Conservation (phyloP, 1,140 invertebrate species). For the Zaprionus taronus region DNA sequence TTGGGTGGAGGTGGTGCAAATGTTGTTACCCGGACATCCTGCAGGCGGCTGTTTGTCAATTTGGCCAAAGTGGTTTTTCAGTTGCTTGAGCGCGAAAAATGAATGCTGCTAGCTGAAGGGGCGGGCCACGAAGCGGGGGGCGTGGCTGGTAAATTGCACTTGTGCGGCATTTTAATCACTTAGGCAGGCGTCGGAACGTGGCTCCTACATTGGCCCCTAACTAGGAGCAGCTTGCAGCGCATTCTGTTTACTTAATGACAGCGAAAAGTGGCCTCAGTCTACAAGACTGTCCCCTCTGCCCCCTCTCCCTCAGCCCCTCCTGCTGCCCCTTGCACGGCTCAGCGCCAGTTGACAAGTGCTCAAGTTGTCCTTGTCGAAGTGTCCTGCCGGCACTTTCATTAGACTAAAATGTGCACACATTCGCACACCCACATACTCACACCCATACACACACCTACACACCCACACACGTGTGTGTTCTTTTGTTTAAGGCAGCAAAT, state of each 20-base stretch:
- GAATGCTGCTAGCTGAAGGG: conserved; percentile 41
- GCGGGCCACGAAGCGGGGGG: neutral
- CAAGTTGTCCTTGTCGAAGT: conserved; percentile 25
- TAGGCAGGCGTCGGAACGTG: conserved; percentile 58
- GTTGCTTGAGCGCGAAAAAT: conserved; percentile 84
- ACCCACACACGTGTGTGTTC: conserved; percentile 21
- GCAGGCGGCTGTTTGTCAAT: conserved; percentile 75
- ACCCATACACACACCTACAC: neutral
- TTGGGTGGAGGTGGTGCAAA: conserved; percentile 36
- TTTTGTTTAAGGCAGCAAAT: conserved; percentile 77
- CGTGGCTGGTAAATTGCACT: conserved; percentile 64
- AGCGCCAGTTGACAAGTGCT: conserved; percentile 49
- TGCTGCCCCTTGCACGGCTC: conserved; percentile 9
- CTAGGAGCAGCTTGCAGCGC: conserved; percentile 53
- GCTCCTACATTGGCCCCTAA: conserved; percentile 77
- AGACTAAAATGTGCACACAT: conserved; percentile 70
- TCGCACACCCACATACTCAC: conserved; percentile 23
- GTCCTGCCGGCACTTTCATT: conserved; percentile 57
- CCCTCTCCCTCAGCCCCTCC: neutral
- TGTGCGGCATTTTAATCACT: conserved; percentile 84
- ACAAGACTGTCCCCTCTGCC: conserved; percentile 1
- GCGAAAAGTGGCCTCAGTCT: conserved; percentile 75
- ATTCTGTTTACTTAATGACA: conserved; percentile 84
- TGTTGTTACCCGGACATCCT: conserved; percentile 73
- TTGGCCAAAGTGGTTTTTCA: conserved; percentile 84